A percentile compares a stretch with the other conserved stretches of the same genome.
These are phyloP conservation scores for Xanthostigma xanthostigma DNA, from an alignment of 2,888 invertebrate species.

Conservation along the genomic window DNA sequence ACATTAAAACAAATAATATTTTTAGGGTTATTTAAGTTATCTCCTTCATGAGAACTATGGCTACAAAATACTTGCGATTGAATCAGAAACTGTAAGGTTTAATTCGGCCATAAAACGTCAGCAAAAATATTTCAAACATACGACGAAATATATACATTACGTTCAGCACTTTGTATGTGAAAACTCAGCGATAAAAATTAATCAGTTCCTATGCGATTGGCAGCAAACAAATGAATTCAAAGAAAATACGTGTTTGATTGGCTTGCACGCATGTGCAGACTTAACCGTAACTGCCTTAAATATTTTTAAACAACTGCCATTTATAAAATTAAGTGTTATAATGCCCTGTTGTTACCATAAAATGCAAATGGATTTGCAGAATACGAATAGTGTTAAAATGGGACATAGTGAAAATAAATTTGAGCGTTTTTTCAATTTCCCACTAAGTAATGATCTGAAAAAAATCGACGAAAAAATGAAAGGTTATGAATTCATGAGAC, in stretches of 20 bases:
- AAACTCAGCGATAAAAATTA: constrained; percentile 32
- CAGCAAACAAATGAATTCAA: constrained; percentile 21
- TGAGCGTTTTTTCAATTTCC: constrained; percentile 45
- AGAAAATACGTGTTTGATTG: constrained; percentile 31
- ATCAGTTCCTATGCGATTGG: constrained; percentile 26
- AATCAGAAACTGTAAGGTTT: constrained; percentile 41
- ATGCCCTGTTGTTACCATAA: constrained; percentile 75
- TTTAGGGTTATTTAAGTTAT: constrained; percentile 60
- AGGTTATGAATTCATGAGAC: constrained; percentile 32
- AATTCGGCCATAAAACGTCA: constrained; percentile 41
- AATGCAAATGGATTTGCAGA: constrained; percentile 26
- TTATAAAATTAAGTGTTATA: constrained; percentile 40
- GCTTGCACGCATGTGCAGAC: constrained; percentile 68
- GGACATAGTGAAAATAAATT: constrained; percentile 4
- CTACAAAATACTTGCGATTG: constrained; percentile 50
- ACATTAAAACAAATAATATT: too few species aligned
- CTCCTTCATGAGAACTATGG: constrained; percentile 40
- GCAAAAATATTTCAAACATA: constrained; percentile 34
- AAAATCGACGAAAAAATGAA: constrained; percentile 23
- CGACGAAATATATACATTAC: constrained; percentile 39
- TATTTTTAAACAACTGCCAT: constrained; percentile 42
- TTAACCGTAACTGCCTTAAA: constrained; percentile 50
- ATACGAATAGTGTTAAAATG: constrained; percentile 4
- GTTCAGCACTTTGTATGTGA: constrained; percentile 37
- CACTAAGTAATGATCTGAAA: constrained; percentile 38